Evolutionary conservation across 1,140 invertebrate genomes (phyloP), one percentile per base, ranked within the genome.

Genomic region (Orussus abietinus): DNA sequence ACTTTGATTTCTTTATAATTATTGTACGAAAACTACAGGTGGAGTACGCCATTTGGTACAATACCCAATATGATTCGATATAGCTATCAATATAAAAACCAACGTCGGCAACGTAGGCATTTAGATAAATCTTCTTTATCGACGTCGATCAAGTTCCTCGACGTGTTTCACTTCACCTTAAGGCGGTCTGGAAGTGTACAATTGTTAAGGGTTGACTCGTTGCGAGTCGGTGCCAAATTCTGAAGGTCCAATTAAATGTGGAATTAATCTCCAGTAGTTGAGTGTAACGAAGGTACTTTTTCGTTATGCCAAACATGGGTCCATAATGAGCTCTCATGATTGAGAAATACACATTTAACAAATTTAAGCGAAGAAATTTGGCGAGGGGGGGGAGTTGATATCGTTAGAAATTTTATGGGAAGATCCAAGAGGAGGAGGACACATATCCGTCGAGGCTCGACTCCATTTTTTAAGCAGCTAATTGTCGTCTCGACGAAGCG

Each of bases 211-310:
- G 14, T 19, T 14, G 21, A 28, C 17, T 20, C 28, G 46, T 10
- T 11, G 22, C 30, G 26, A 19, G 20, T 15, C 13, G 2, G 36
- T 41, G 28, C 37, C 17, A 45, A 45, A 45, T 37, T 18, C 47
- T 41, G 22, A 42, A 51, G 42, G 40, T 47, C 35, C 39, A 53
- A 51, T 40, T 47, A 38, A 18, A 34, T 42, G n/a, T 53, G 29
- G 18, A 17, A 21, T 11, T 48, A 51, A 25, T 20, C 42, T 20
- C 44, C 19, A 18, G 35, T 45, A 29, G 31, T 6, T 47, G n/a
- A 6, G 22, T 25, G 6, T 6, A 25, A 7, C n/a, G 6, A n/a
- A 7, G 22, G 22, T 48, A 32, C 31, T 32, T 28, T 35, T 42
- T 47, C 31, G 39, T 43, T 46, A 15, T 19, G 13, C 26, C n/a